Evolutionary conservation across 2,113 vertebrate genomes (phyloP).

Genomic region (Mormyrus iriodes): DNA sequence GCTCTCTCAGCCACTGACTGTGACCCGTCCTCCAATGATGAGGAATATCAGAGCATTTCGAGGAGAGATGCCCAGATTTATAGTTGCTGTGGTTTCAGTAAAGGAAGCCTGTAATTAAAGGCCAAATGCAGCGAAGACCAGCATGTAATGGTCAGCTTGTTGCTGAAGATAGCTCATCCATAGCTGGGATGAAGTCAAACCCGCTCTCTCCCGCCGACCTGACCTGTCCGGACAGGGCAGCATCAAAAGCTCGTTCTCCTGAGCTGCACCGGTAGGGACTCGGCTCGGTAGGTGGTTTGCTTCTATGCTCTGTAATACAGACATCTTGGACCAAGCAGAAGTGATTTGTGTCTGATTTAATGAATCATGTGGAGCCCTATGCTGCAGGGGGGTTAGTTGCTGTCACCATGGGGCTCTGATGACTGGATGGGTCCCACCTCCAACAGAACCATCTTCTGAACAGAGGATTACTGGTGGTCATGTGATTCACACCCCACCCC

Average conservation of each 20-base stretch:
- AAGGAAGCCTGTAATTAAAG: slow-evolving; percentile 12
- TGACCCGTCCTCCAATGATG: slow-evolving; percentile 38
- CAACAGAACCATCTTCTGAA: background rate
- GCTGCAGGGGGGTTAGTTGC: background rate
- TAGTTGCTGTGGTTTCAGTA: background rate
- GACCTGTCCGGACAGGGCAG: background rate
- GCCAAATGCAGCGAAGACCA: background rate
- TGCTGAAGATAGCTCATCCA: background rate
- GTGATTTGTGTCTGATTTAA: background rate
- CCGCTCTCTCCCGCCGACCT: background rate
- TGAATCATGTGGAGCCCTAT: background rate
- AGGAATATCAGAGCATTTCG: slow-evolving; percentile 34
- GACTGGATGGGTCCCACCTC: background rate
- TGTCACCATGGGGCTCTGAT: background rate
- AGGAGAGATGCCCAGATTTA: slow-evolving; percentile 9
- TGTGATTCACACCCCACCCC: no score
- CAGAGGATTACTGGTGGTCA: background rate
- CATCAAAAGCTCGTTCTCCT: background rate
- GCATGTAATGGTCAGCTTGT: background rate
- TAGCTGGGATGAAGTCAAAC: background rate
- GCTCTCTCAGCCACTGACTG: slow-evolving; percentile 29
- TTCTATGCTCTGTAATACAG: background rate
- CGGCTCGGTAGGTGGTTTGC: background rate
- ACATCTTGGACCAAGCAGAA: background rate
- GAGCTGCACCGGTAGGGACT: background rate